These are phyloP conservation scores for Drosophila helvetica DNA, from an alignment of 2,888 invertebrate genomes.

Conservation along the genomic window DNA sequence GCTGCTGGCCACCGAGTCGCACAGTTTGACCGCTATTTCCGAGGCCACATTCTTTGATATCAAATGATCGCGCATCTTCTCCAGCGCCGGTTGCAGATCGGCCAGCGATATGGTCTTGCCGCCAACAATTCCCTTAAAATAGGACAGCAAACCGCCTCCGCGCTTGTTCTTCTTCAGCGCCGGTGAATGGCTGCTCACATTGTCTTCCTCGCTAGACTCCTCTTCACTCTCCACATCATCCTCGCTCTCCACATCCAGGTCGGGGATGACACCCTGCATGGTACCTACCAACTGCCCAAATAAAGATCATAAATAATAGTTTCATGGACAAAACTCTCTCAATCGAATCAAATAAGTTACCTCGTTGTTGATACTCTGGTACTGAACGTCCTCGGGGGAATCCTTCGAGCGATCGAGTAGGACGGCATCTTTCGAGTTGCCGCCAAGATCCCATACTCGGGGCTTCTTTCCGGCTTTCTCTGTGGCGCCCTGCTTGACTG, in stretches of 20 bases:
- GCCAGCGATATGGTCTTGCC: slow-evolving; percentile 92
- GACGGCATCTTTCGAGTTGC: slow-evolving; percentile 90
- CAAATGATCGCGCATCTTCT: slow-evolving; percentile 97
- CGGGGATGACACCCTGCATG: slow-evolving; percentile 92
- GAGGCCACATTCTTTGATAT: slow-evolving; percentile 98
- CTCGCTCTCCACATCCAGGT: slow-evolving; percentile 91
- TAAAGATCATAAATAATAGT: too few relatives aligned
- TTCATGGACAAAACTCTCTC: too few relatives aligned
- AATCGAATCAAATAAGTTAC: slow-evolving; percentile 38
- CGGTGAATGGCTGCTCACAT: slow-evolving; percentile 75
- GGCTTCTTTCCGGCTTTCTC: slow-evolving; percentile 94
- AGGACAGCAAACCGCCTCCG: slow-evolving; percentile 88
- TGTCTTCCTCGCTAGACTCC: slow-evolving; percentile 69
- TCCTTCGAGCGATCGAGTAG: slow-evolving; percentile 93
- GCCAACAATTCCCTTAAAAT: slow-evolving; percentile 94
- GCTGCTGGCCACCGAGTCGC: slow-evolving; percentile 95
- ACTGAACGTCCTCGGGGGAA: slow-evolving; percentile 87
- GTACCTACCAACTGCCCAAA: slow-evolving; percentile 89
- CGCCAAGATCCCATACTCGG: slow-evolving; percentile 94
- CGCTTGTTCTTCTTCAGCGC: slow-evolving; percentile 79
- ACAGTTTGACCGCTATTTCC: slow-evolving; percentile 96
- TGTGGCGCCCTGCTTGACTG: slow-evolving; percentile 44
- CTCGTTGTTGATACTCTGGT: slow-evolving; percentile 72
- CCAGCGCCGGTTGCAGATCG: slow-evolving; percentile 93
- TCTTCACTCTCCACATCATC: slow-evolving; percentile 85